Evolutionary conservation across 2,113 vertebrate species (phyloP), one percentile per base, ranked within the genome.

Genomic region (Verasper variegatus): DNA sequence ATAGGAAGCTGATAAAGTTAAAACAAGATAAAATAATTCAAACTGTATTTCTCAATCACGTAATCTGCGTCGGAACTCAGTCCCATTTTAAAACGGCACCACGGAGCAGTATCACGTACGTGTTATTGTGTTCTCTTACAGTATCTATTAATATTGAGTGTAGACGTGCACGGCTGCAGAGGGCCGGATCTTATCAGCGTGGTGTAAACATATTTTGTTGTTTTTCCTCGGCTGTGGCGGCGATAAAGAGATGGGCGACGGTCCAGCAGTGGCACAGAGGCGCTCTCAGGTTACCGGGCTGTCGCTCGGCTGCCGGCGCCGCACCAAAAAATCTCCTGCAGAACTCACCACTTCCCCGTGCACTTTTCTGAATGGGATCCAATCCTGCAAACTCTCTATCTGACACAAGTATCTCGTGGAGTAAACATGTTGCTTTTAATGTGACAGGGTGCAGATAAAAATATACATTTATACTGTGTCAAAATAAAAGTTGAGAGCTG

Each of bases 161-260:
- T 45, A 63, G 86, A 78, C 64, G 71, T 78, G 85, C 71, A 71
- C 5, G 57, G 67, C 78, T 82, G 89, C 78, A 20, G 74, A 79
- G 78, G 13, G 71, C 45, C 27, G 83, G 89, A 90, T 91, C 87
- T 93, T 93, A 93, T 94, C 90, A 61, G 69, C 23, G 20, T 1
- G 78, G 47, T 84, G 72, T 92, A 92, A 93, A 92, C 90, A 91
- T 86, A 92, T 91, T 91, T 89, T 80, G 83, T 75, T 82, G 82
- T 92, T 87, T 90, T 82, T 86, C 59, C 51, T 76, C 15, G 0
- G 61, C 73, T 51, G 85, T 40, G 26, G 81, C 37, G 86, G 63
- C 24, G 92, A 91, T 94, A 88, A 76, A 90, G 77, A 74, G 84
- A 89, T 86, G 81, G 90, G 87, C 78, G 64, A 64, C 74, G 27